Conservation (phyloP, 2,113 vertebrate genomes). For the Hystrix cristata region DNA sequence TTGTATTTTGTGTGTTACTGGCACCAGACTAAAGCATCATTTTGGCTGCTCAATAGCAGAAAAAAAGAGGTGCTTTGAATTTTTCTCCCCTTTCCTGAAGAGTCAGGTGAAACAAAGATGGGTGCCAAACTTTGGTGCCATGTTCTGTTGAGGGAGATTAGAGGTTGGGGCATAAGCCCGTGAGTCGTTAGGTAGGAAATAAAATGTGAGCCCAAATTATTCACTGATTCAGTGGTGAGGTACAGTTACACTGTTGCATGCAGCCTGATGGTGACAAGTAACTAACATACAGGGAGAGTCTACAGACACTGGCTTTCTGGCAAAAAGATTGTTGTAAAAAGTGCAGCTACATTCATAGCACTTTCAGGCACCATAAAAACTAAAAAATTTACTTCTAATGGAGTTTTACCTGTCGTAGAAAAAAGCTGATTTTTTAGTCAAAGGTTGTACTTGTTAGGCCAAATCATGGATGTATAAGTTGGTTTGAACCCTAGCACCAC, state of each 20-base stretch:
- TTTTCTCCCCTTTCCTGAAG: neutral
- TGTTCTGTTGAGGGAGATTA: neutral
- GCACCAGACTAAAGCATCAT: neutral
- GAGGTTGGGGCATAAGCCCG: neutral
- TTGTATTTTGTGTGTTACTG: neutral
- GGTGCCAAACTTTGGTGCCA: neutral
- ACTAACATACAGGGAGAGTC: conserved; percentile 15
- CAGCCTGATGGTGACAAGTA: neutral
- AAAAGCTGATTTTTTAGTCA: neutral
- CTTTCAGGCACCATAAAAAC: conserved; percentile 16
- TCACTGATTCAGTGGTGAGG: conserved; percentile 4
- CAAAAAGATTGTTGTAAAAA: conserved; percentile 6
- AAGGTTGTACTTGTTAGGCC: conserved; percentile 4
- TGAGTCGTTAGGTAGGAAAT: neutral
- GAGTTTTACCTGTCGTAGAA: neutral
- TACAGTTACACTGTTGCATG: neutral
- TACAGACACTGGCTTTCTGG: conserved; percentile 26
- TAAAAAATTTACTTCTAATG: conserved; percentile 29
- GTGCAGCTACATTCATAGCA: neutral
- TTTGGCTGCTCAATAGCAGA: neutral
- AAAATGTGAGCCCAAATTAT: neutral
- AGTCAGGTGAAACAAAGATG: neutral
- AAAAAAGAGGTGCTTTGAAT: neutral
- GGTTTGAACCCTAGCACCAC: neutral
- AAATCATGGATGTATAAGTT: neutral